phyloP scores from a whole-genome alignment of 2,113 vertebrate genomes.

The Neotoma lepida region DNA sequence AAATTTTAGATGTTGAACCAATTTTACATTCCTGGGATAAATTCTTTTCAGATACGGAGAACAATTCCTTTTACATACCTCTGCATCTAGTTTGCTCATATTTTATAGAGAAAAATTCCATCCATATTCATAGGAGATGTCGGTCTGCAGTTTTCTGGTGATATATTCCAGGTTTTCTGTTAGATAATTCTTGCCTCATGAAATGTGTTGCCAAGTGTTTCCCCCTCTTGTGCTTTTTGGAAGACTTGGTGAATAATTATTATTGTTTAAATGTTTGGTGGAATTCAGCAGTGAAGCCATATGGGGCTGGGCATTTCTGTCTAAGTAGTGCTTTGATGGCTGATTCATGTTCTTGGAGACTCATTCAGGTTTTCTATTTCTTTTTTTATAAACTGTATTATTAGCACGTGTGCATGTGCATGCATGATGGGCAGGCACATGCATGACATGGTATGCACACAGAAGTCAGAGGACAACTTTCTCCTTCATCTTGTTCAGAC shows the following conservation, averaged over 20 bases:
- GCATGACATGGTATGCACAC: no score
- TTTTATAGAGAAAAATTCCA: neutral
- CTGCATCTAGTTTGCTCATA: neutral
- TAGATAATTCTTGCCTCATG: neutral
- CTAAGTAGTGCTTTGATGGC: neutral
- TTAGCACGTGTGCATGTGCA: neutral
- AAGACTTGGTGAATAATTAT: neutral
- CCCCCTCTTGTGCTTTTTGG: neutral
- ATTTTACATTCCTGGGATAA: neutral
- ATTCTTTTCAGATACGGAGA: neutral
- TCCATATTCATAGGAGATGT: neutral
- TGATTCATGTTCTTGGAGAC: neutral
- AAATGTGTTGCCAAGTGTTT: neutral
- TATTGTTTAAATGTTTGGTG: neutral
- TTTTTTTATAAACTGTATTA: neutral
- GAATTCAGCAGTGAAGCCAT: neutral
- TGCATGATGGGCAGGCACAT: neutral
- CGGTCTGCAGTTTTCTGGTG: neutral
- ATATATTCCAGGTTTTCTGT: neutral
- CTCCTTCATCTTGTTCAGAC: neutral
- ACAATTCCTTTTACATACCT: neutral
- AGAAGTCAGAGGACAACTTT: neutral
- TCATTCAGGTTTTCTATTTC: neutral
- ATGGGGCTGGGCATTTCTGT: neutral
- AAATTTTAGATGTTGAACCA: neutral